phyloP scores from a whole-genome alignment of 2,888 invertebrate genomes.

The Nebria salina region DNA sequence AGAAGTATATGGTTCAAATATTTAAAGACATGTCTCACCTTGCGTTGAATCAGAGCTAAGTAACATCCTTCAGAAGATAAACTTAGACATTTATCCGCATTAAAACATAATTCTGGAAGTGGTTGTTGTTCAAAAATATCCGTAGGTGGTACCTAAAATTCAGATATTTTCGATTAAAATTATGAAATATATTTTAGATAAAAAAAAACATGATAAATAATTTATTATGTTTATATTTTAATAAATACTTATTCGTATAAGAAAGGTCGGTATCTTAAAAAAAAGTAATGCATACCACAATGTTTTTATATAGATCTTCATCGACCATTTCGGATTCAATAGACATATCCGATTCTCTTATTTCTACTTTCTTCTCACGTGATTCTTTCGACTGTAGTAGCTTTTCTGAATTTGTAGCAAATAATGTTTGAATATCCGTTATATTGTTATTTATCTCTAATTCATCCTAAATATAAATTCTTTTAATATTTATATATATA shows the following conservation, averaged over 20 bases:
- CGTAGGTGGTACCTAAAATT: slow-evolving; percentile 71
- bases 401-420: not conserved
- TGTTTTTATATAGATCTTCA: slow-evolving; percentile 51
- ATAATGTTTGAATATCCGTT: slow-evolving; percentile 38
- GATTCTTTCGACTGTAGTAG: not conserved
- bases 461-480: slow-evolving; percentile 10
- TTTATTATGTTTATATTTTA: too few relatives aligned
- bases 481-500: not conserved
- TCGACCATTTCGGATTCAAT: slow-evolving; percentile 48
- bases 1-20: too few relatives aligned
- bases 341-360: slow-evolving; percentile 47
- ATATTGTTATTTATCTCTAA: slow-evolving; percentile 57
- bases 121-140: slow-evolving; percentile 74
- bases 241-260: too few relatives aligned
- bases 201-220: too few relatives aligned
- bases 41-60: slow-evolving; percentile 72
- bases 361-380: slow-evolving; percentile 39
- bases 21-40: not conserved
- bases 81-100: slow-evolving; percentile 63
- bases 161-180: slow-evolving; percentile 14
- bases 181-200: not conserved
- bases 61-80: slow-evolving; percentile 71
- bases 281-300: slow-evolving; percentile 48
- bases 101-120: slow-evolving; percentile 69
- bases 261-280: not conserved